Base-by-base conservation (phyloP, 2,888 invertebrate species). In the Aleiodes leptofemur region DNA sequence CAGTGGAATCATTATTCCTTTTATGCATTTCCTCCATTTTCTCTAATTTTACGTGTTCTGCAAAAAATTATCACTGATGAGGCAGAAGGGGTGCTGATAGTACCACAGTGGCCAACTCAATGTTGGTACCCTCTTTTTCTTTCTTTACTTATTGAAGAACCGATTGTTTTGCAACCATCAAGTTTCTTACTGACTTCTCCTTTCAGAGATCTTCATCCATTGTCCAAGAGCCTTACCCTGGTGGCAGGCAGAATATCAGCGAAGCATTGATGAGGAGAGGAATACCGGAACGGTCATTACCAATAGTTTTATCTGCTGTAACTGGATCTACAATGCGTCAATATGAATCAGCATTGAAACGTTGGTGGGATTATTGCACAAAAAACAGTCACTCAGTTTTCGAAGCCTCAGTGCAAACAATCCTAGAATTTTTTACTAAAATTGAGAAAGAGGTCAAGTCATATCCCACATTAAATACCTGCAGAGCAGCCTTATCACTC, bases 111-210 rank as follows among this genome's bases (percentile, higher is more conserved):
- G 83, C 79, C 78, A 50, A 70, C 76, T 0, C 83, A 83, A 68
- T 78, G 83, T 0, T 86, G 84, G 85, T 85, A 51, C 57, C 84
- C 85, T 9, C 13, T 82, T 11, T 83, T 83, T 11, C 29, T 43
- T 23, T 51, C 55, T 7, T 11, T 69, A 5, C 13, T 76, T 3
- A 38, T 59, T n/a, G 11, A 61, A 66, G 70, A 69, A 43, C 76
- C 76, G 34, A 31, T 83, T 5, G 23, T 76, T 72, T 80, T 84
- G 66, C 14, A 71, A 50, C 82, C 82, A 48, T 11, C 66, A 23
- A 38, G 13, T 38, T 59, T 82, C 34, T 75, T 57, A 34, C 31
- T 31, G 0, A 11, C 34, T 13, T 57, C 31, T 57, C 57, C 57
- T 57, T 57, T 57, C 9, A 50, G 71, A 23, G 23, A 23, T 23